Evolutionary conservation across 2,888 invertebrate genomes (phyloP).

Genomic region (Sarcophaga caerulescens): DNA sequence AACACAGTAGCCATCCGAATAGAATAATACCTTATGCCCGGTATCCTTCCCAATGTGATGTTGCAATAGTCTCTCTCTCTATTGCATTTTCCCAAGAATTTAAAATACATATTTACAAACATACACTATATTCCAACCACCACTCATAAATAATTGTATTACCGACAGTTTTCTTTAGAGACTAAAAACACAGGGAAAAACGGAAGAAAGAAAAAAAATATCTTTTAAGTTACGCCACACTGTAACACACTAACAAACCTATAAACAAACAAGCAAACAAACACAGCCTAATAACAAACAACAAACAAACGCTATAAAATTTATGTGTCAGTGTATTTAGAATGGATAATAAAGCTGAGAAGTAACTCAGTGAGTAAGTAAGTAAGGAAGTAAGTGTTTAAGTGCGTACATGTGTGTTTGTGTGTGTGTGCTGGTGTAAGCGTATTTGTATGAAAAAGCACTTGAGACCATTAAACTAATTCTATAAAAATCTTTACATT

Average conservation of each 20-base stretch:
- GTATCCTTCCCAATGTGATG: neutral
- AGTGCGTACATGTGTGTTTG: conserved; percentile 13
- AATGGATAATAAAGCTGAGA: conserved; percentile 30
- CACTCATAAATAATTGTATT: neutral
- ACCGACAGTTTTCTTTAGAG: neutral
- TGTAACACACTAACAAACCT: neutral
- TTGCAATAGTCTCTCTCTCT: neutral
- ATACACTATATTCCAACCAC: neutral
- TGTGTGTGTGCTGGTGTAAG: conserved; percentile 27
- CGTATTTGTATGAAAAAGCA: conserved; percentile 51
- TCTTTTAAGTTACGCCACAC: neutral
- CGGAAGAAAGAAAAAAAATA: neutral
- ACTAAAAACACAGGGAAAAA: neutral
- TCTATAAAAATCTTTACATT: conserved; percentile 63
- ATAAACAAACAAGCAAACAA: conserved; percentile 18
- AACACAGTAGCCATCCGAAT: no score
- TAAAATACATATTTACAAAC: neutral
- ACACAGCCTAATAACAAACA: neutral
- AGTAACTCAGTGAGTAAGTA: conserved; percentile 10
- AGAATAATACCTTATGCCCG: neutral
- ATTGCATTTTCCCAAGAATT: neutral
- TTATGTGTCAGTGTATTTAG: neutral
- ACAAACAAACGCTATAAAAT: neutral
- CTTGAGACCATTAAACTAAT: conserved; percentile 68
- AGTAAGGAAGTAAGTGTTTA: no score